phyloP scores from a whole-genome alignment of 2,113 vertebrate genomes.

The Halichoeres trimaculatus region DNA sequence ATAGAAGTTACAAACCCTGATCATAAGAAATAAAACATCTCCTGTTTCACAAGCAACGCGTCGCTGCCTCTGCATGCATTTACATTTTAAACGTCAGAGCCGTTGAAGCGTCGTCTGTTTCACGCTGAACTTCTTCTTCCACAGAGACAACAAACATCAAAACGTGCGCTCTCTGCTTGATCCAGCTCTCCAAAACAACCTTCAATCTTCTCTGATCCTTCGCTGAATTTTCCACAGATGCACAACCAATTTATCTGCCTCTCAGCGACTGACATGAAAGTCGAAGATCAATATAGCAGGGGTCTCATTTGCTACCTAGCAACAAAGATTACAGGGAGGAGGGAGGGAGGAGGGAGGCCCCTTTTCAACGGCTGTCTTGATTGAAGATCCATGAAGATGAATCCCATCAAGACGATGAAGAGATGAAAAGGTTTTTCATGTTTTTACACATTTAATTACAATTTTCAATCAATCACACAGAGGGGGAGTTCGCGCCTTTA shows the following conservation, averaged over 20 bases:
- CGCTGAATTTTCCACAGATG: constrained; percentile 10
- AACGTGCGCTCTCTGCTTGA: neutral
- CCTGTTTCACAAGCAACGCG: neutral
- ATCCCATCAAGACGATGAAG: neutral
- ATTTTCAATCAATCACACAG: no score
- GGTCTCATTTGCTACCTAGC: constrained; percentile 63
- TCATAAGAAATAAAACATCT: no score
- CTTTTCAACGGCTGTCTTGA: constrained; percentile 61
- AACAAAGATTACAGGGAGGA: constrained; percentile 53
- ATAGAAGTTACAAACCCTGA: no score
- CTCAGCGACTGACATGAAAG: constrained; percentile 31
- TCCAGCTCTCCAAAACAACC: neutral
- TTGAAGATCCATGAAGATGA: constrained; percentile 24
- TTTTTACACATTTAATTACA: no score
- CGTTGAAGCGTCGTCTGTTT: neutral
- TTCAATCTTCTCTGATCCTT: neutral
- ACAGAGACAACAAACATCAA: constrained; percentile 3
- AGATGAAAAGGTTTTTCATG: neutral
- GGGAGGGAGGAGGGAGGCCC: constrained; percentile 16
- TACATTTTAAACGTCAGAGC: neutral
- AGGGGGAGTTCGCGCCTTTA: no score
- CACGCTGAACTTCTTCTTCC: neutral
- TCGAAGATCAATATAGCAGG: constrained; percentile 39
- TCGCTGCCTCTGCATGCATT: neutral
- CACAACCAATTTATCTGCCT: constrained; percentile 27